Evolutionary conservation across 2,113 vertebrate species (phyloP).

Genomic region (Clupea harengus): DNA sequence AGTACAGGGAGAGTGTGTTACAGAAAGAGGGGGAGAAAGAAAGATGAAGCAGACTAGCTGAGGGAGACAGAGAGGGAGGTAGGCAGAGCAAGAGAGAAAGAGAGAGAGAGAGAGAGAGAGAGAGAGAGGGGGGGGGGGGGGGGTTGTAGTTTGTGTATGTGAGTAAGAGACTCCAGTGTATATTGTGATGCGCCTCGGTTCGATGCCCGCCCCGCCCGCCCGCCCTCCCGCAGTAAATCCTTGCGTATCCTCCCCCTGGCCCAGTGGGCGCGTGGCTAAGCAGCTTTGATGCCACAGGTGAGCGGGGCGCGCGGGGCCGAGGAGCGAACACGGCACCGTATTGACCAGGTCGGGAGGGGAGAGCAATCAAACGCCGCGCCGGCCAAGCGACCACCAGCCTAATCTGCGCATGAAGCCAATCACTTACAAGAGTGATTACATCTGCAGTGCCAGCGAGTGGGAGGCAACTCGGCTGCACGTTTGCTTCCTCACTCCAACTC

Average conservation of each 20-base stretch:
- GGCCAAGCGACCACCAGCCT: not conserved
- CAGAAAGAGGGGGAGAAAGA: not conserved
- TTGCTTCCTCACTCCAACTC: not conserved
- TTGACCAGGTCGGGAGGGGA: conserved; percentile 29
- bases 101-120: not conserved
- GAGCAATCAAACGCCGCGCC: conserved; percentile 23
- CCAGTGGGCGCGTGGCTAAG: not conserved
- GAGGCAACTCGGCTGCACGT: not conserved
- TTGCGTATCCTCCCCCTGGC: not conserved
- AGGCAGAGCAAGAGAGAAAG: not conserved
- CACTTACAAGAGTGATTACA: conserved; percentile 35
- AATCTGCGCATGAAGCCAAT: conserved; percentile 40
- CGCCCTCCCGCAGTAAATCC: not conserved
- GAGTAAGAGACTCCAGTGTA: not conserved
- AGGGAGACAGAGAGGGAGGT: not conserved
- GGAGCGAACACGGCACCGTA: conserved; percentile 21
- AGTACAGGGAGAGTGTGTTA: too few species aligned
- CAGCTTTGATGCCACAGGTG: conserved; percentile 31
- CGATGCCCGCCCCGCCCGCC: not conserved
- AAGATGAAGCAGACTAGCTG: not conserved
- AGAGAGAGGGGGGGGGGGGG: not conserved
- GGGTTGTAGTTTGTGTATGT: not conserved
- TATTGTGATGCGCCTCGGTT: not conserved
- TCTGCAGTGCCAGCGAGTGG: conserved; percentile 20
- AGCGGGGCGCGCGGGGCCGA: conserved; percentile 18